Evolutionary conservation across 2,113 vertebrate species (phyloP).

Genomic region (Mesocricetus auratus): DNA sequence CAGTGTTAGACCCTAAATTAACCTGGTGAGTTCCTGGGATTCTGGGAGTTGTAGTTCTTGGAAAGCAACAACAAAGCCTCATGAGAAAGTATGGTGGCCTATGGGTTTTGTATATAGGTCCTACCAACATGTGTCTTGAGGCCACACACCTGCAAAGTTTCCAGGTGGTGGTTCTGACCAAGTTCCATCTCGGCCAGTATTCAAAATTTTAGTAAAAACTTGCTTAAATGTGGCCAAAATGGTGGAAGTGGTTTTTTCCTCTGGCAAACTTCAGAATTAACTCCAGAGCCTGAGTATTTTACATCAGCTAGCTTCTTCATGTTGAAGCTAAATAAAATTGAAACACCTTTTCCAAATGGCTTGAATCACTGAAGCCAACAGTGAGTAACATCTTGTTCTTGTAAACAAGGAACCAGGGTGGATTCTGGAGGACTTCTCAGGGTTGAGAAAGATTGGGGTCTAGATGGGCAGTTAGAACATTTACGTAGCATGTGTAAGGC

Average conservation of each 20-base stretch:
- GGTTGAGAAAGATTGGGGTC: background rate
- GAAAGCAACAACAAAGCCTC: background rate
- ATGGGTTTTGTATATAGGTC: background rate
- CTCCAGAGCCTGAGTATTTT: conserved; percentile 1
- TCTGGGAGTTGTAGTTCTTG: background rate
- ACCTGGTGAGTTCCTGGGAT: background rate
- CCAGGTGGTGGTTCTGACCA: background rate
- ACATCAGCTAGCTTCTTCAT: conserved; percentile 14
- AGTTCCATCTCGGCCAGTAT: background rate
- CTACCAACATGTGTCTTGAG: background rate
- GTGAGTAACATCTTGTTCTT: background rate
- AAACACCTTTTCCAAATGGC: background rate
- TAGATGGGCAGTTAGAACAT: background rate
- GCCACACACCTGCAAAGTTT: background rate
- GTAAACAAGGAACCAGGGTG: background rate
- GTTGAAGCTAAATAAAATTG: conserved; percentile 11
- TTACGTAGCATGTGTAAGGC: background rate
- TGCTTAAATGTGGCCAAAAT: background rate
- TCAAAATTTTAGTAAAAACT: background rate
- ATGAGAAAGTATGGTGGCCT: background rate
- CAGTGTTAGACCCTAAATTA: background rate
- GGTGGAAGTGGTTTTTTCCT: background rate
- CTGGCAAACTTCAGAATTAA: background rate
- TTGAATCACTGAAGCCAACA: background rate
- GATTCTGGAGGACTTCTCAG: background rate